These are phyloP conservation scores for Marisa cornuarietis DNA, from an alignment of 1,140 invertebrate genomes.

Conservation along the genomic window DNA sequence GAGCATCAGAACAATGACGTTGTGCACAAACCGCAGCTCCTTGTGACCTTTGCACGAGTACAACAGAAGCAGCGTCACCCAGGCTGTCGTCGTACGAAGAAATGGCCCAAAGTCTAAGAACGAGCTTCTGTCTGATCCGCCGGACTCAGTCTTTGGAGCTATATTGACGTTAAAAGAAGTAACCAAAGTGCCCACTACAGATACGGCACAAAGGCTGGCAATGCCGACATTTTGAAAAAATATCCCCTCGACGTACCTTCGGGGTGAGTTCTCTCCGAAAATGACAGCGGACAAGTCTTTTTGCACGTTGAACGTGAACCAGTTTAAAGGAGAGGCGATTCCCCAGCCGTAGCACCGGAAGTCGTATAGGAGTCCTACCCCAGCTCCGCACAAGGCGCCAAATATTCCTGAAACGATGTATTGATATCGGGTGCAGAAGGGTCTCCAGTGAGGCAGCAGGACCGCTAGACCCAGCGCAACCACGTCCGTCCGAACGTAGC, in stretches of 20 bases:
- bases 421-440: constrained; percentile 1
- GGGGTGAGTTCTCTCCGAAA: constrained; percentile 32
- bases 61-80: constrained; percentile 39
- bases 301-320: constrained; percentile 53
- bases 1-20: constrained; percentile 47
- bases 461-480: constrained; percentile 32
- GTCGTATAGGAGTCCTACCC: constrained; percentile 46
- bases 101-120: not conserved
- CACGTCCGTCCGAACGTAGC: constrained; percentile 49
- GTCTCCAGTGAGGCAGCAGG: constrained; percentile 14
- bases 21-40: constrained; percentile 55
- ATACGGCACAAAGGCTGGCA: not conserved
- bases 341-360: constrained; percentile 42
- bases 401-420: not conserved
- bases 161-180: not conserved
- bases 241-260: constrained; percentile 14
- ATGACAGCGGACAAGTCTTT: constrained; percentile 39
- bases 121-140: no score
- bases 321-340: constrained; percentile 51
- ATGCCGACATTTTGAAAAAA: constrained; percentile 19
- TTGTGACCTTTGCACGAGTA: constrained; percentile 54
- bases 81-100: constrained; percentile 42
- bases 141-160: no score
- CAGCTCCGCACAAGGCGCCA: constrained; percentile 18
- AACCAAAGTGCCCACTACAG: not conserved